These are phyloP conservation scores for Cryptoblepharus egeriae DNA, from an alignment of 2,797 vertebrate genomes.

Conservation along the genomic window DNA sequence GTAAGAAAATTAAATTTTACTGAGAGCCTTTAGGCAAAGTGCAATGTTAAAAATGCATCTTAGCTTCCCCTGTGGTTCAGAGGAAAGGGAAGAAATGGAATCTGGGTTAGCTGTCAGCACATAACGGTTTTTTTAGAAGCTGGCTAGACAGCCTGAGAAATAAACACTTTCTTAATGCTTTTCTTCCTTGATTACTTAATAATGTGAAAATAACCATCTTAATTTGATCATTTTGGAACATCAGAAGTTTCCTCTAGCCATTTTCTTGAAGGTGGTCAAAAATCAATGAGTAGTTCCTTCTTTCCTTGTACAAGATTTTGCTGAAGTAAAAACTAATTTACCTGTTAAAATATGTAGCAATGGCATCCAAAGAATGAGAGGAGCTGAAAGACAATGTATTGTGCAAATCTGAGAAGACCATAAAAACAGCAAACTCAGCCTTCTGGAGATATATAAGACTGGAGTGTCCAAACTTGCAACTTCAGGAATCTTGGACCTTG, in stretches of 20 bases:
- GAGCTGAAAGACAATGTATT: conserved; percentile 73
- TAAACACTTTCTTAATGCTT: conserved; percentile 83
- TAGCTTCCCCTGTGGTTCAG: conserved; percentile 86
- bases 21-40: conserved; percentile 96
- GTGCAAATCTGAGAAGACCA: conserved; percentile 74
- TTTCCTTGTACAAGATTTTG: conserved; percentile 74
- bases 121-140: conserved; percentile 73
- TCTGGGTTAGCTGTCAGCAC: conserved; percentile 79
- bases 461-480: too few species aligned
- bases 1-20: conserved; percentile 97
- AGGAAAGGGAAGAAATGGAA: conserved; percentile 80
- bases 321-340: conserved; percentile 80
- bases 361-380: conserved; percentile 71
- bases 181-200: conserved; percentile 88
- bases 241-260: conserved; percentile 84
- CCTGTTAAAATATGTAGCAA: conserved; percentile 76
- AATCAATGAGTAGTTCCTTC: conserved; percentile 77
- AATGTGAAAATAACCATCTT: conserved; percentile 84
- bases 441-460: too few species aligned
- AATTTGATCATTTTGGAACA: conserved; percentile 89
- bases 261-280: conserved; percentile 79
- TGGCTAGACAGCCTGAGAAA: conserved; percentile 72
- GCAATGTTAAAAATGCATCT: conserved; percentile 92
- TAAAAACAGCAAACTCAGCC: conserved; percentile 60
- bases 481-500: too few species aligned